Evolutionary conservation across 2,113 vertebrate species (phyloP), one percentile per base, ranked within the genome.

Genomic region (Xiphorhynchus elegans): DNA sequence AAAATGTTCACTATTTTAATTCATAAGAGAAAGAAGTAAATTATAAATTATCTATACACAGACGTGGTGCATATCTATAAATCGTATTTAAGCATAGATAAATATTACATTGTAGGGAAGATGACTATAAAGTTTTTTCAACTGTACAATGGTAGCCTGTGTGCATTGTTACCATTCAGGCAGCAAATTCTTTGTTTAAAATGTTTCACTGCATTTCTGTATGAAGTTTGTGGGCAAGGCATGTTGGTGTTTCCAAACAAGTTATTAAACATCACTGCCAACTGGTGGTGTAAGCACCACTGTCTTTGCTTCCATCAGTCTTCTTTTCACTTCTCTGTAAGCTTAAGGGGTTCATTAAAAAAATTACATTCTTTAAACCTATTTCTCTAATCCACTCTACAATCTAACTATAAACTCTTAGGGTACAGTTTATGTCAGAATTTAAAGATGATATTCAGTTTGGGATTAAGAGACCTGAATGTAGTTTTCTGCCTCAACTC

Each of bases 151-250:
- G 35, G 40, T 40, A 52, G 55, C 55, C 40, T 81, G 10, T 47
- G 18, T 69, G 72, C 64, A 21, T 53, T 69, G 59, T 37, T 42
- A 66, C 29, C 40, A 56, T 33, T 72, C 39, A 35, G 21, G 14
- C 10, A 47, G 37, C 4, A 2, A 33, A 66, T 77, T 86, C 53
- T 66, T 84, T 1, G 3, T 33, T 66, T 69, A 47, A 69, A 81
- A n/a, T 50, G 3, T 77, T 89, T 80, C 44, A 23, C 31, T 89
- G 49, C 26, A 69, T 93, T 93, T 46, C 33, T 77, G 20, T 66
- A 44, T 66, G 9, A 84, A n/a, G 8, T 81, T 64, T 0, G 0
- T 19, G 13, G 78, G 55, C 60, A 66, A 53, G 8, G 17, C 1
- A 1, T 23, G 47, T 64, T 80, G 14, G 17, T 74, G 69, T 84